These are phyloP conservation scores for Proales similis DNA, from an alignment of 1,140 invertebrate genomes.

Conservation along the genomic window DNA sequence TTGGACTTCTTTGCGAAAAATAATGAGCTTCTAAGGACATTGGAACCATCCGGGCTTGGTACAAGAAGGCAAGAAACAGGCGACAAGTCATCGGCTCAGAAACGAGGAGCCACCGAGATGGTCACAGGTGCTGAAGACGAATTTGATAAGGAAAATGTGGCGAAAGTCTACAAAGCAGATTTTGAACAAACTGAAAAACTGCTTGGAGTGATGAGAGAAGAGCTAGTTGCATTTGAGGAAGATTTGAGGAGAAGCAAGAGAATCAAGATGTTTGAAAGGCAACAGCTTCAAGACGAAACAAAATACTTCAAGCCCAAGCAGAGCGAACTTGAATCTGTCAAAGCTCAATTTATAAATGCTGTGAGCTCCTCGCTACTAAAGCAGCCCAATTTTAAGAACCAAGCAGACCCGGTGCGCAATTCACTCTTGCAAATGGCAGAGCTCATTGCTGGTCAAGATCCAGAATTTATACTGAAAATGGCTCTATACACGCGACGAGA, in stretches of 20 bases:
- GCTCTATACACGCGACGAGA: conserved; percentile 53
- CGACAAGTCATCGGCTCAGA: no score
- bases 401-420: conserved; percentile 42
- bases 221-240: conserved; percentile 5
- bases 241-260: background rate
- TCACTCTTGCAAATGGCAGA: conserved; percentile 42
- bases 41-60: no score
- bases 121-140: no score
- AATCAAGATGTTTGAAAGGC: background rate
- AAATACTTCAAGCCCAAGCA: background rate
- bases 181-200: conserved; percentile 17
- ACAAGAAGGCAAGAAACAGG: no score
- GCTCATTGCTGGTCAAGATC: conserved; percentile 47
- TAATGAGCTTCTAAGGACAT: no score
- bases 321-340: background rate
- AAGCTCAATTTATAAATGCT: background rate
- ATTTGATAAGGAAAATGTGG: no score
- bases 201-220: conserved; percentile 4
- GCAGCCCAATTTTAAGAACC: conserved; percentile 48
- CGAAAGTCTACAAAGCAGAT: no score
- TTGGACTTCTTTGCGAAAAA: no score
- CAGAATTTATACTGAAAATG: conserved; percentile 56
- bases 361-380: conserved; percentile 45
- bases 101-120: no score
- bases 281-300: background rate